A percentile compares a stretch with the other conserved stretches of the same genome.
Conservation (phyloP, 2,113 vertebrate genomes). For the Climacteris rufus region DNA sequence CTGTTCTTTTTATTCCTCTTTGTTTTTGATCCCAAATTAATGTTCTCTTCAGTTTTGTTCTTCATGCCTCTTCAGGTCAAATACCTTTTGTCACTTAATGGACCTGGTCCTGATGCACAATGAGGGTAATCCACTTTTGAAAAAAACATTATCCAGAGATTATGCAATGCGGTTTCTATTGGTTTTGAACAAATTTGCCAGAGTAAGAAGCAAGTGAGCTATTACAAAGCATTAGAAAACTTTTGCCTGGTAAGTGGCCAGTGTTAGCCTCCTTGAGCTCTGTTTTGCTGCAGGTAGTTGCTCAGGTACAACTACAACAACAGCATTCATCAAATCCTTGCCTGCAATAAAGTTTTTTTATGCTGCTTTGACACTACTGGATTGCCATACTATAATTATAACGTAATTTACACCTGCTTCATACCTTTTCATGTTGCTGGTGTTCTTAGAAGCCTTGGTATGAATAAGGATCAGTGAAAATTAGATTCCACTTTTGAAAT, state of each 20-base stretch:
- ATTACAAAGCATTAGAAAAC: background rate
- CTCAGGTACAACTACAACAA: background rate
- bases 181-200: background rate
- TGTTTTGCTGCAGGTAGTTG: background rate
- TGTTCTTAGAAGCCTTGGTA: background rate
- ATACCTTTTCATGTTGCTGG: background rate
- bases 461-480: background rate
- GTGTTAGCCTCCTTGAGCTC: background rate
- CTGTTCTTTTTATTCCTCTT: background rate
- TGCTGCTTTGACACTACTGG: background rate
- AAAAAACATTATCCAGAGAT: background rate
- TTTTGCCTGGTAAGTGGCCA: background rate
- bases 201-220: background rate
- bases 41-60: background rate
- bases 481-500: background rate
- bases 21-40: background rate
- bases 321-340: background rate
- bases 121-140: background rate
- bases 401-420: background rate
- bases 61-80: background rate
- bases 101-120: background rate
- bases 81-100: background rate
- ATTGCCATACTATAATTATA: background rate
- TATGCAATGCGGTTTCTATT: background rate
- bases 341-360: background rate